Base-by-base conservation (phyloP, 2,113 vertebrate genomes). In the Coreoperca whiteheadi region DNA sequence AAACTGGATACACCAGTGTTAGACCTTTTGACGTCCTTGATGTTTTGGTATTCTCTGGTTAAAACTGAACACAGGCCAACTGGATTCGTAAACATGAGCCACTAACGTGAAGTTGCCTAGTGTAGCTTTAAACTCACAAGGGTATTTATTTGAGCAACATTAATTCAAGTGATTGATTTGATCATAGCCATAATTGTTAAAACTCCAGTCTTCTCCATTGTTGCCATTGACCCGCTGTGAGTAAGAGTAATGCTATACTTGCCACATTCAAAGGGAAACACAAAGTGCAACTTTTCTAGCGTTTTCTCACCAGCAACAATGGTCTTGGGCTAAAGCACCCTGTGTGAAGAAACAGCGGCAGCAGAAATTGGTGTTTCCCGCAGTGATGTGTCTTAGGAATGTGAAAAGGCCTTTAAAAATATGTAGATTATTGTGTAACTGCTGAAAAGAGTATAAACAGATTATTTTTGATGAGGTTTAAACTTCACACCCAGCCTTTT, bases 221-320 rank as follows among this genome's bases (percentile, higher is more conserved):
- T 57, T 50, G 39, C 51, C 54, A 82, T 73, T 18, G 25, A 61
- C 34, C 41, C 64, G 37, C 54, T 83, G 85, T 76, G 71, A 88
- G 43, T 86, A 30, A 67, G 53, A 66, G 74, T 70, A 16, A 66
- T 39, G 60, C 74, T 50, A 69, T 37, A 82, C 57, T 65, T 68
- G 57, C 23, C 77, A 53, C 64, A 71, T 88, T 91, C 74, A 85
- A 61, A 89, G 56, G 56, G 39, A 89, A 87, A 86, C 82, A 86
- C 84, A 92, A 90, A 89, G 87, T 88, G 81, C 86, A 89, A 83
- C 80, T 86, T 89, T 83, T 88, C 51, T 68, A 87, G 48, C 77
- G 71, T 64, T 63, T n/a, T 83, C 89, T 89, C 89, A 88, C 72
- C 90, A 88, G 92, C 91, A 94, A 76, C 91, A 92, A 10, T 79